Base-by-base conservation (phyloP, 2,113 vertebrate genomes). In the Bothrops jararaca region DNA sequence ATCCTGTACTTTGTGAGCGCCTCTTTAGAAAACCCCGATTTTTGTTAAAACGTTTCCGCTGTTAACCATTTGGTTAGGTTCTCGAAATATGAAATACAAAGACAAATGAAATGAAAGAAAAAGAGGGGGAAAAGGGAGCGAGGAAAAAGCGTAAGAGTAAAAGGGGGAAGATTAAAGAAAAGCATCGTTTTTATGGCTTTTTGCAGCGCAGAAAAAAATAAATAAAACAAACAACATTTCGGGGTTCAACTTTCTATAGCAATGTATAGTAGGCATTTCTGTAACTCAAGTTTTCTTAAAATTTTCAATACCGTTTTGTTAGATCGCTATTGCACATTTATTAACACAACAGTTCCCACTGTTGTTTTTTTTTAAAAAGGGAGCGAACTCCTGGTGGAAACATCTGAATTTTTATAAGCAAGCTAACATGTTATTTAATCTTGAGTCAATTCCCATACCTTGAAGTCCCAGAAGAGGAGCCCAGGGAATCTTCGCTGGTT, bases 401-500 rank as follows among this genome's bases (percentile, higher is more conserved):
- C 11, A 34, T 54, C 60, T 42, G 6, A 50, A 4, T 89, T 9
- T 12, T 9, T 86, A 89, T 52, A 87, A 90, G 24, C 52, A 50
- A 23, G 89, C 52, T n/a, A 42, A 8, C 26, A 39, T 86, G 5
- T 3, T 50, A 34, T 56, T 24, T 69, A 87, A 57, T 24, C n/a
- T 4, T 22, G 58, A 34, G 20, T 20, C 39, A 4, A 56, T 2
- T 4, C 52, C 58, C 94, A 89, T 97, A 99, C 99, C 99, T 99
- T 99, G 96, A 98, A 99, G 93, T 99, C 99, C 99, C 99, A 99
- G 96, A 98, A 99, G 39, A 99, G 96, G 26, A 97, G 98, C 93
- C 99, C 98, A 58, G 98, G 98, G 96, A 98, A 99, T 92, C 99
- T 98, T 94, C 99, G 97, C 69, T 99, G 99, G 96, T 80, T 98